These are phyloP conservation scores for Myotis lucifugus DNA, from an alignment of 2,113 vertebrate species.

Conservation along the genomic window DNA sequence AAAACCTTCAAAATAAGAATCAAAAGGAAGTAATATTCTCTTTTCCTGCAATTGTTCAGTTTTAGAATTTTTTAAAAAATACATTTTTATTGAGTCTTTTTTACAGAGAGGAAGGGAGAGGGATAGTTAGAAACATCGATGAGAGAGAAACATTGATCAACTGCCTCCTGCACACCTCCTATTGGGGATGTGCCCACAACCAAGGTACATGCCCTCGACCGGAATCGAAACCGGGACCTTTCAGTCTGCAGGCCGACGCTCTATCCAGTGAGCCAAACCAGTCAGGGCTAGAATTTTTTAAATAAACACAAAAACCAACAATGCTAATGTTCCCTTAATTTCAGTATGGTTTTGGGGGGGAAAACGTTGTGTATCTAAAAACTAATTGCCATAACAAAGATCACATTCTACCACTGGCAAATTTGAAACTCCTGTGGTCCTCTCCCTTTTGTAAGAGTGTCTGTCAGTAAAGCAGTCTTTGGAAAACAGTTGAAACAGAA, in stretches of 20 bases:
- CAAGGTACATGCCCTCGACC: too few relatives aligned
- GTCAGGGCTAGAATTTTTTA: neutral
- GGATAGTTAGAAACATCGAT: too few relatives aligned
- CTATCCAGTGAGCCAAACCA: too few relatives aligned
- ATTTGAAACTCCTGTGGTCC: conserved; percentile 45
- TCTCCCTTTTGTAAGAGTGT: conserved; percentile 63
- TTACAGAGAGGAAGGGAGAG: too few relatives aligned
- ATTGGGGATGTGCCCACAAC: too few relatives aligned
- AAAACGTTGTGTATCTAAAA: conserved; percentile 26
- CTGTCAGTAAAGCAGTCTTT: conserved; percentile 67
- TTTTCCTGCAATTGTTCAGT: conserved; percentile 27
- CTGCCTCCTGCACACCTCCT: too few relatives aligned
- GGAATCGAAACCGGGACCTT: too few relatives aligned
- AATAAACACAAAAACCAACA: conserved; percentile 54
- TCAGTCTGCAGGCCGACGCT: too few relatives aligned
- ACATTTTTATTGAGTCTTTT: too few relatives aligned
- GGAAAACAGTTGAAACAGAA: conserved; percentile 62
- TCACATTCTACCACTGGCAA: conserved; percentile 36
- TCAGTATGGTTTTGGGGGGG: conserved; percentile 39
- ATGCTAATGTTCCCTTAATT: conserved; percentile 38
- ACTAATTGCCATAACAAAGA: conserved; percentile 25
- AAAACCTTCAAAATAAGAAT: conserved; percentile 35
- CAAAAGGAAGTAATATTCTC: conserved; percentile 24
- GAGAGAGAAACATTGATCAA: too few relatives aligned
- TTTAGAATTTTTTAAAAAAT: conserved; percentile 5